Base-by-base conservation (phyloP, 2,113 vertebrate species). In the Neogobius melanostomus region DNA sequence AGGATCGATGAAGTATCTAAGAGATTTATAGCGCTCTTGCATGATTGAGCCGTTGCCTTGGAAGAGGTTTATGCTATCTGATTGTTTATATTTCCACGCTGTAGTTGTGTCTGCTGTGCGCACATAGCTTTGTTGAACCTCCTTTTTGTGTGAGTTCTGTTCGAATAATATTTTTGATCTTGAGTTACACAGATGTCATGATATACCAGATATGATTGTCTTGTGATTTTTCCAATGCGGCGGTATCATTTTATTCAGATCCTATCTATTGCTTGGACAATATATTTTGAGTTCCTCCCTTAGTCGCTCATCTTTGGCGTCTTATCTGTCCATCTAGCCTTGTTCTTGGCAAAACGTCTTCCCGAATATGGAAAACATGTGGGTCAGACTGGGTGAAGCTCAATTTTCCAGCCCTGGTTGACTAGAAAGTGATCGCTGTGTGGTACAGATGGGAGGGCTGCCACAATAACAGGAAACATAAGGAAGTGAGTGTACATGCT, bases 401-500 rank as follows among this genome's bases (percentile, higher is more conserved):
- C 44, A 52, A 70, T 66, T 77, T 75, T 74, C 62, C 67, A 68
- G 42, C 10, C 6, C n/a, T 62, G 44, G 70, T 43, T 80, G 52
- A 79, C 77, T 68, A 43, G 52, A 75, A 59, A 68, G 67, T 68
- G 66, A 76, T 69, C 63, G 28, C 74, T 82, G 46, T 79, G 51
- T 8, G 28, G 71, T 72, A 78, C 66, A 76, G 79, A 85, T 85
- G 82, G 76, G 76, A 84, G 84, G 77, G 75, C 61, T 82, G 76
- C 65, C 86, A 71, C 80, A 87, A 81, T 85, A 85, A 85, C 78
- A 85, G 85, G 82, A 86, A 85, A 84, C 84, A 84, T 77, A 60
- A 83, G 85, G 84, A 77, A 83, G 77, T 83, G 72, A 77, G 78
- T 76, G 62, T 69, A 69, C 72, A 66, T 77, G 65, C 57, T 65